Conservation (phyloP, 2,888 invertebrate species). For the Anaspis maculata region DNA sequence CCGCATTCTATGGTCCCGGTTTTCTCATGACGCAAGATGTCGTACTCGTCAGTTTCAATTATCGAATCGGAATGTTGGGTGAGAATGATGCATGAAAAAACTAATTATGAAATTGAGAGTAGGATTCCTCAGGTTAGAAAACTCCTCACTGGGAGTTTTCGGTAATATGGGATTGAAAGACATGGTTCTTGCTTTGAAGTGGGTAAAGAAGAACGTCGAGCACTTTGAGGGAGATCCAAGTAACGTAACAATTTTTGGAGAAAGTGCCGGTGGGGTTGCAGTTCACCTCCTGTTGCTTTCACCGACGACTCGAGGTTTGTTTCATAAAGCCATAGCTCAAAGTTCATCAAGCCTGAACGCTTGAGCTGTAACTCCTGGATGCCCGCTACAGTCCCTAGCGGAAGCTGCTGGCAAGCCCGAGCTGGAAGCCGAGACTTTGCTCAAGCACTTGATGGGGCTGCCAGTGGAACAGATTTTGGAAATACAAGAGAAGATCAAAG, state of each 20-base stretch:
- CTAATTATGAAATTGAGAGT: conserved; percentile 23
- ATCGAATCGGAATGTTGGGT: conserved; percentile 40
- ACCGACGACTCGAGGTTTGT: conserved; percentile 39
- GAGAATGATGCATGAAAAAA: too few relatives aligned
- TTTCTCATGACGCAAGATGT: conserved; percentile 44
- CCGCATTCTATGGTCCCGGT: conserved; percentile 39
- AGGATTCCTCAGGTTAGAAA: conserved; percentile 45
- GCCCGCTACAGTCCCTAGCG: background rate
- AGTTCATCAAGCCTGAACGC: background rate
- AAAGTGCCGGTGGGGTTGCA: conserved; percentile 46
- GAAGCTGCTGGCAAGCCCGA: background rate
- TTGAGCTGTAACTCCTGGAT: background rate
- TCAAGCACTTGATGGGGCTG: background rate
- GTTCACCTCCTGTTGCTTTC: conserved; percentile 44
- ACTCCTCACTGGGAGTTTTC: conserved; percentile 42
- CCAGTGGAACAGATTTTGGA: conserved; percentile 3
- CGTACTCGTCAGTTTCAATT: conserved; percentile 43
- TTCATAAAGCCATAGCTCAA: conserved; percentile 6
- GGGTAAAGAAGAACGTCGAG: conserved; percentile 44
- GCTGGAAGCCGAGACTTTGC: background rate
- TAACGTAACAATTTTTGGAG: conserved; percentile 45
- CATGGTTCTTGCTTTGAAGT: conserved; percentile 45
- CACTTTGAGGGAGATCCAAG: conserved; percentile 24
- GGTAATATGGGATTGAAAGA: conserved; percentile 49
- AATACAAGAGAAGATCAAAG: conserved; percentile 2